Conservation (phyloP, 2,113 vertebrate genomes). For the Cercocebus atys region DNA sequence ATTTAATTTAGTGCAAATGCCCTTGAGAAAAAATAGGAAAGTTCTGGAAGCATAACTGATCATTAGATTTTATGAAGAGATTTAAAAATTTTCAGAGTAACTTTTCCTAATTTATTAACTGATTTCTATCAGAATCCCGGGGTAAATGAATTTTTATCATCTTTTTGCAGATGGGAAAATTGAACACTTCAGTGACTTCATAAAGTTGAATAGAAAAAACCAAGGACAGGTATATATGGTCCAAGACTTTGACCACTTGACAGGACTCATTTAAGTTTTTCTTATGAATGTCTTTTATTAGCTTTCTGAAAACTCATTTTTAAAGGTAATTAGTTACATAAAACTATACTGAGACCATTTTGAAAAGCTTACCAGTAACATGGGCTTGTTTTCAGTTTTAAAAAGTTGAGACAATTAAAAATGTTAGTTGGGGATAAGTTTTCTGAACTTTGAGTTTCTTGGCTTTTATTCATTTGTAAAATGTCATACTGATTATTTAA, state of each 20-base stretch:
- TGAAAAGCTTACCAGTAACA: background rate
- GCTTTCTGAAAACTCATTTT: slow-evolving; percentile 28
- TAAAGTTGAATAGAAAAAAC: background rate
- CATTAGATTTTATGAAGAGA: slow-evolving; percentile 39
- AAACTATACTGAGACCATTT: background rate
- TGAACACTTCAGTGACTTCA: background rate
- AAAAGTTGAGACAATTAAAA: slow-evolving; percentile 50
- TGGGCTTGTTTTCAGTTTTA: slow-evolving; percentile 16
- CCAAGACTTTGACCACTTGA: background rate
- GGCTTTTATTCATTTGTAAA: slow-evolving; percentile 50
- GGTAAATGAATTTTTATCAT: background rate
- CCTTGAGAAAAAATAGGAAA: slow-evolving; percentile 4
- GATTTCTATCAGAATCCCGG: background rate
- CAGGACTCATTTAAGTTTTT: background rate
- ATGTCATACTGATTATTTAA: slow-evolving; percentile 50
- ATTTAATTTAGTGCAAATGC: background rate
- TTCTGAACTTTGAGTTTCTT: slow-evolving; percentile 44
- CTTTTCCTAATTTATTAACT: slow-evolving; percentile 28
- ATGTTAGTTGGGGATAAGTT: slow-evolving; percentile 55
- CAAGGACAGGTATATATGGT: background rate
- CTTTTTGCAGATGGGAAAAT: background rate
- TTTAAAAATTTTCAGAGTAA: slow-evolving; percentile 32
- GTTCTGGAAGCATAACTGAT: background rate
- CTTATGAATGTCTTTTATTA: slow-evolving; percentile 36
- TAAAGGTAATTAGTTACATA: slow-evolving; percentile 49